These are phyloP conservation scores for Hippocampus guttulatus DNA, from an alignment of 2,113 vertebrate genomes.

Conservation along the genomic window DNA sequence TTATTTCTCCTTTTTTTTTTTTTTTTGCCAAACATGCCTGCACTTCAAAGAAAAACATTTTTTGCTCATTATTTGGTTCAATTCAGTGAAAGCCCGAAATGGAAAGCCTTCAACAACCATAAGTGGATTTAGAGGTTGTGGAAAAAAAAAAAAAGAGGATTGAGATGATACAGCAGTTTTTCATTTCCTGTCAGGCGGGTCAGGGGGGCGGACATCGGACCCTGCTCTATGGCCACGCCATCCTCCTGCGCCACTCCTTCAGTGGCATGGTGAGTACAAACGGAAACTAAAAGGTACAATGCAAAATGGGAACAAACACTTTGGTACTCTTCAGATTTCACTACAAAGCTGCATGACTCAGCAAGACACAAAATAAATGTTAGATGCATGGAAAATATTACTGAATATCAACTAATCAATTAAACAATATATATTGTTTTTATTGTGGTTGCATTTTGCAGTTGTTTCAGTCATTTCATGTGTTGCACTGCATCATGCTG, in stretches of 20 bases:
- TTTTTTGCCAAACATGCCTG: neutral
- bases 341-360: no score
- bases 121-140: constrained; percentile 7
- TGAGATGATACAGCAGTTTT: neutral
- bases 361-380: no score
- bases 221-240: constrained; percentile 91
- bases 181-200: constrained; percentile 73
- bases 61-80: neutral
- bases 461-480: no score
- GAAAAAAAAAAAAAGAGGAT: neutral
- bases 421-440: no score
- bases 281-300: neutral
- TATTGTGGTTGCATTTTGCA: no score
- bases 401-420: no score
- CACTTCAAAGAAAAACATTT: neutral
- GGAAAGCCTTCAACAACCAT: neutral
- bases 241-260: constrained; percentile 92
- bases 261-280: constrained; percentile 86
- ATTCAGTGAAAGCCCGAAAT: constrained; percentile 22
- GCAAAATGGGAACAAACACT: no score
- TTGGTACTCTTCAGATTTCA: no score
- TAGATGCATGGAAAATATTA: no score
- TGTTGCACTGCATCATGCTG: neutral
- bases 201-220: constrained; percentile 93
- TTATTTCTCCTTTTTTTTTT: neutral